These are phyloP conservation scores for Halichoerus grypus DNA, from an alignment of 2,113 vertebrate species.

Conservation along the genomic window DNA sequence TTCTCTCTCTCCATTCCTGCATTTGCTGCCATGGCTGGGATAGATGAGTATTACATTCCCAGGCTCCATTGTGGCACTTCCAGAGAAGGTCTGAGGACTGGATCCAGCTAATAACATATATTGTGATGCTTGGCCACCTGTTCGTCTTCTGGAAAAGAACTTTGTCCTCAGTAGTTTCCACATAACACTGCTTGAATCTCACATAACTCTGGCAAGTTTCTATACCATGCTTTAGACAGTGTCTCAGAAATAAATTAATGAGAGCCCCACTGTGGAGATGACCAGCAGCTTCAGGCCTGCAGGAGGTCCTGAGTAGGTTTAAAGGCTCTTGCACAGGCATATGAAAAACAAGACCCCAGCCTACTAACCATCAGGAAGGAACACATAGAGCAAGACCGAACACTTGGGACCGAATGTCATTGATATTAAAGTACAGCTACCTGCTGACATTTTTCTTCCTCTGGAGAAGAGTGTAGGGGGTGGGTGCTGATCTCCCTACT, in stretches of 20 bases:
- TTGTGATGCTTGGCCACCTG: not conserved
- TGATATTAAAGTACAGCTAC: slow-evolving; percentile 61
- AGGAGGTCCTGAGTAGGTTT: slow-evolving; percentile 33
- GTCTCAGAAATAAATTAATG: slow-evolving; percentile 58
- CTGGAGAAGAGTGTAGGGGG: slow-evolving; percentile 67
- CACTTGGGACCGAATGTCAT: not conserved
- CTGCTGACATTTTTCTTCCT: slow-evolving; percentile 74
- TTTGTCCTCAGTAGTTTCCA: not conserved
- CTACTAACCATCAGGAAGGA: not conserved
- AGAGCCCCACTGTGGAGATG: slow-evolving; percentile 26
- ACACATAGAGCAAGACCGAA: not conserved
- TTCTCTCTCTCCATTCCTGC: not conserved
- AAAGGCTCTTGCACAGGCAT: not conserved
- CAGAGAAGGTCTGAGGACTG: not conserved
- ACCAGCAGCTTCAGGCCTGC: not conserved
- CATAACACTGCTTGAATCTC: not conserved
- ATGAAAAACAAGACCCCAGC: not conserved
- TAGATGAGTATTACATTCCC: not conserved
- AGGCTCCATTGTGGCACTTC: not conserved
- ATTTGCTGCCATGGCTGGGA: not conserved
- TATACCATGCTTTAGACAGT: not conserved
- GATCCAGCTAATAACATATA: not conserved
- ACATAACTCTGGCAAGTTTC: not conserved
- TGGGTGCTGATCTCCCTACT: slow-evolving; percentile 54
- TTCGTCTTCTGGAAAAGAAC: slow-evolving; percentile 62